A percentile compares a stretch with the other conserved stretches of the same genome.
Evolutionary conservation across 2,113 vertebrate genomes (phyloP).

Genomic region (Nesogale talazaci): DNA sequence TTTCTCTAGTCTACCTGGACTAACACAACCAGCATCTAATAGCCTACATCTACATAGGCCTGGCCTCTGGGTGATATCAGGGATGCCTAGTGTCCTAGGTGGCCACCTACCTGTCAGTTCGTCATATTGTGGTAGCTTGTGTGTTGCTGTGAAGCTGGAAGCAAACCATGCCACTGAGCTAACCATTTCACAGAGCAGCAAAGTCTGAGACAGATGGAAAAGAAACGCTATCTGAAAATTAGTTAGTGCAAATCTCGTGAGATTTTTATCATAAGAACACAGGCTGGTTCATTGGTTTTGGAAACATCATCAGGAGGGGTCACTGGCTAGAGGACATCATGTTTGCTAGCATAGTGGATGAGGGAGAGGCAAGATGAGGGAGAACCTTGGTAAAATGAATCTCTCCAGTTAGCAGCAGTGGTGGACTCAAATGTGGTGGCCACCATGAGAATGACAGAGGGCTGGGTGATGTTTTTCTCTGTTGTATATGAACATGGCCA

Average conservation of each 20-base stretch:
- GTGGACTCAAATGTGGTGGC: not conserved
- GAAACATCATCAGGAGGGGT: not conserved
- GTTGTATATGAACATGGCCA: not conserved
- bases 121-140: not conserved
- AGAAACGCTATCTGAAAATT: not conserved
- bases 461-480: not conserved
- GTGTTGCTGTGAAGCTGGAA: not conserved
- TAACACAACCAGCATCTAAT: accelerated
- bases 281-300: not conserved
- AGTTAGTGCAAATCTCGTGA: not conserved
- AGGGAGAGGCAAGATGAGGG: not conserved
- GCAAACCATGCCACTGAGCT: not conserved
- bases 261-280: not conserved
- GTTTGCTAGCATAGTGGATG: not conserved
- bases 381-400: not conserved
- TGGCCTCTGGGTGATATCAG: not conserved
- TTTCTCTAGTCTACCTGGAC: no score
- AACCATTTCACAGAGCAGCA: not conserved
- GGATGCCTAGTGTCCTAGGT: not conserved
- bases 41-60: not conserved
- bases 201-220: not conserved
- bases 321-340: not conserved
- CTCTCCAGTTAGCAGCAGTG: not conserved
- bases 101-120: not conserved
- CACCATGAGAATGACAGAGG: not conserved